phyloP scores from a whole-genome alignment of 2,113 vertebrate genomes.

The Leiothrix lutea region DNA sequence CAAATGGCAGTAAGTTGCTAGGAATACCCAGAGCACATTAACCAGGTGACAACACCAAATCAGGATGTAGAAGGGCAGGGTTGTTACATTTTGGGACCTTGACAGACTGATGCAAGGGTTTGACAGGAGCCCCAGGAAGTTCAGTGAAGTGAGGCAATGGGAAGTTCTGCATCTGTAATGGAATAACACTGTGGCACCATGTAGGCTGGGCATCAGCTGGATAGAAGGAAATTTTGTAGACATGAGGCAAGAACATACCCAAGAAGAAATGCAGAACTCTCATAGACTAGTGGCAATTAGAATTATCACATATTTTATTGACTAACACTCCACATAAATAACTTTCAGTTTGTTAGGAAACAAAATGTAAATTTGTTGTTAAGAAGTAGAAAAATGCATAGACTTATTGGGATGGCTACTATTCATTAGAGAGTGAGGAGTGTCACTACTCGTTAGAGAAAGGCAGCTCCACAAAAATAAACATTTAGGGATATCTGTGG shows the following conservation, averaged over 20 bases:
- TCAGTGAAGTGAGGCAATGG: neutral
- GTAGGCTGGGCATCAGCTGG: accelerated
- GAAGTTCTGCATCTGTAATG: neutral
- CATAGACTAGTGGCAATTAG: neutral
- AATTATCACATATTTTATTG: neutral
- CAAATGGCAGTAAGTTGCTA: neutral
- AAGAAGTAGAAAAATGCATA: neutral
- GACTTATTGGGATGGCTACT: neutral
- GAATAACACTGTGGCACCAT: neutral
- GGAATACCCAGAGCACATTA: neutral
- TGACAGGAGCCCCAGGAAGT: neutral
- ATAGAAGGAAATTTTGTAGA: neutral
- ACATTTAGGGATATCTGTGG: neutral
- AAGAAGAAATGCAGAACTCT: neutral
- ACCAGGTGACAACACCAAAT: neutral
- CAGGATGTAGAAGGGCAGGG: neutral
- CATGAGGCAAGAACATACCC: neutral
- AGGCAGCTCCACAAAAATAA: neutral
- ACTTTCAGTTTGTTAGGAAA: neutral
- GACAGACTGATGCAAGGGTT: neutral
- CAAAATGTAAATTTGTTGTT: neutral
- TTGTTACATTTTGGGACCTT: neutral
- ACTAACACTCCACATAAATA: neutral
- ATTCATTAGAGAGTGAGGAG: no score
- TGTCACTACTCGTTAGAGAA: neutral